These are phyloP conservation scores for Pseudopleuronectes americanus DNA, from an alignment of 2,797 vertebrate genomes.

Conservation along the genomic window DNA sequence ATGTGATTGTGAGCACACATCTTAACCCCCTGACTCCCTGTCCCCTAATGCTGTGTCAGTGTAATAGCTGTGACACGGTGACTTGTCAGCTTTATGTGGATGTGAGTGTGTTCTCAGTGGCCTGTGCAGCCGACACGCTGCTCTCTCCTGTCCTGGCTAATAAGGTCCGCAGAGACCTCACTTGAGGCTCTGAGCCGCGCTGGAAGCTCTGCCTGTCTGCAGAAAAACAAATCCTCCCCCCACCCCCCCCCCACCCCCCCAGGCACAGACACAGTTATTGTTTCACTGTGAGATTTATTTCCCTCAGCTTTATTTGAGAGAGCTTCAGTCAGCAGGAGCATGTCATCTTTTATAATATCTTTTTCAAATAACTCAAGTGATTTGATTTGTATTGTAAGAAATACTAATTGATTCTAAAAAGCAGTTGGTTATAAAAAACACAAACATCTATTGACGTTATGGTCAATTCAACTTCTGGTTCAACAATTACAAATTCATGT, in stretches of 20 bases:
- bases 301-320: too few relatives aligned
- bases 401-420: too few relatives aligned
- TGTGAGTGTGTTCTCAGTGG: slow-evolving; percentile 29
- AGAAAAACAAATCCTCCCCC: not conserved
- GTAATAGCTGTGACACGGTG: slow-evolving; percentile 1
- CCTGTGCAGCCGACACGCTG: slow-evolving; percentile 35
- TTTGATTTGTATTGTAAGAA: not conserved
- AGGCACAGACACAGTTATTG: not conserved
- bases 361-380: not conserved
- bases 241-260: not conserved
- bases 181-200: slow-evolving; percentile 34
- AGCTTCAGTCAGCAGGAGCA: too few relatives aligned
- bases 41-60: not conserved
- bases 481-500: too few relatives aligned
- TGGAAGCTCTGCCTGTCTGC: slow-evolving; percentile 36
- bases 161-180: slow-evolving; percentile 70
- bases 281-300: not conserved
- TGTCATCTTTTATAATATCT: too few relatives aligned
- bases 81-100: slow-evolving; percentile 19
- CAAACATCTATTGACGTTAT: too few relatives aligned
- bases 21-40: not conserved
- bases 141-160: slow-evolving; percentile 64
- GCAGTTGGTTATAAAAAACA: too few relatives aligned
- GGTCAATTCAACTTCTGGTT: too few relatives aligned
- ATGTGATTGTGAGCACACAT: not conserved